Evolutionary conservation across 37 sponge, comb jelly and placozoan species (phyloP), one percentile per base, ranked within the genome.

Genomic region (Hormiphora californensis): DNA sequence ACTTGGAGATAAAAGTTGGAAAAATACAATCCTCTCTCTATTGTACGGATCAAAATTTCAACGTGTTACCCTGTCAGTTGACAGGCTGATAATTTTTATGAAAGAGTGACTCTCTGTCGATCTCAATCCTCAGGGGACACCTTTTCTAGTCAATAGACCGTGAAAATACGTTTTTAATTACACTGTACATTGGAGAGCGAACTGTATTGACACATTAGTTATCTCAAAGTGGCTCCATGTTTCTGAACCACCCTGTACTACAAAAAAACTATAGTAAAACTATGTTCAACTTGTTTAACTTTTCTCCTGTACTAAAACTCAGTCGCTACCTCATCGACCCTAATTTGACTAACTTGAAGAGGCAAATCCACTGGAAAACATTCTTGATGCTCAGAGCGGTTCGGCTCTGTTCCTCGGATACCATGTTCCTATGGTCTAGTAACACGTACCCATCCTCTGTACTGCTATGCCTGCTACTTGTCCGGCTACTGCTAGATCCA

Each of bases 341-440:
- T 17, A 49, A 49, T 49, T 49, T 17, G 9, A 9, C 61, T 5
- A n/a, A 73, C 81, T 46, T 73, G 46, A 73, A 73, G 2, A 73
- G 81, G 43, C 46, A 21, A 15, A 73, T 73, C 23, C 81, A 43
- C 81, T 73, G 81, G 44, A 73, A 73, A n/a, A 73, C 43, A 33
- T 73, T 73, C 46, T 73, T 73, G 22, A 73, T 23, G 25, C 81
- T 73, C 44, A 43, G 40, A 22, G 40, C 81, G 5, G 81, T 73
- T 2, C 81, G 41, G 46, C 40, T 1, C 2, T 46, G 4, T 30
- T 73, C 81, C 46, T 73, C 36, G 22, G 81, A 73, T 1, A 73
- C 46, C 81, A 73, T 73, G 25, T 73, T 73, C 46, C 43, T 43
- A 1, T 27, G 81, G 44, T 73, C 81, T 28, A 73, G 81, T 43